phyloP scores from a whole-genome alignment of 2,888 invertebrate species.

The Darwinula stevensoni region DNA sequence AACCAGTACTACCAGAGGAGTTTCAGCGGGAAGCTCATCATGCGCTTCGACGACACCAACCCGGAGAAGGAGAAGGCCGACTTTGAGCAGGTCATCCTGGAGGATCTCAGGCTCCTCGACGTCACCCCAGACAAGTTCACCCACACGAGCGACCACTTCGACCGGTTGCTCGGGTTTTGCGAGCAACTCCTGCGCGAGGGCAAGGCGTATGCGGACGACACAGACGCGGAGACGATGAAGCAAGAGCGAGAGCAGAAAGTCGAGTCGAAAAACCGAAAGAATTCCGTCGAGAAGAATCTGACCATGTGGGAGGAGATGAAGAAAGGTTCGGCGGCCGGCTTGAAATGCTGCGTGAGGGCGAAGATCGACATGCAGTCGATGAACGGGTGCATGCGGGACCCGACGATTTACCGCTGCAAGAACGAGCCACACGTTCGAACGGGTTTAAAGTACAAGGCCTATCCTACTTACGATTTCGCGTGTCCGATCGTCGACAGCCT shows the following conservation, averaged over 20 bases:
- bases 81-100: slow-evolving; percentile 76
- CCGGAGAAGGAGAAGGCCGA: slow-evolving; percentile 93
- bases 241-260: slow-evolving; percentile 60
- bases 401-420: slow-evolving; percentile 94
- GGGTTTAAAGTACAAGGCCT: slow-evolving; percentile 87
- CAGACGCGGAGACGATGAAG: slow-evolving; percentile 80
- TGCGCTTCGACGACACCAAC: slow-evolving; percentile 99
- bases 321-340: slow-evolving; percentile 41
- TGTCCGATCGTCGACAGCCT: slow-evolving; percentile 96
- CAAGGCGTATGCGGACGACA: slow-evolving; percentile 91
- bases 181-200: slow-evolving; percentile 54
- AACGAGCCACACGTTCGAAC: slow-evolving; percentile 77
- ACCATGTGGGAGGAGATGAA: slow-evolving; percentile 85
- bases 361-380: slow-evolving; percentile 88
- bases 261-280: slow-evolving; percentile 54
- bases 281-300: slow-evolving; percentile 51
- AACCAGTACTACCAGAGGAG: slow-evolving; percentile 87
- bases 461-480: slow-evolving; percentile 98
- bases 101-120: slow-evolving; percentile 66
- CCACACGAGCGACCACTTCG: slow-evolving; percentile 90
- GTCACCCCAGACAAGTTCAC: slow-evolving; percentile 76
- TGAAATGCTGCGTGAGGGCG: slow-evolving; percentile 73
- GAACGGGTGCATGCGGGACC: slow-evolving; percentile 92
- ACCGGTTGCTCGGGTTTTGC: slow-evolving; percentile 57
- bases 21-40: slow-evolving; percentile 76